Conservation (phyloP, 1,140 invertebrate species). For the Pseudomyrmex gracilis region DNA sequence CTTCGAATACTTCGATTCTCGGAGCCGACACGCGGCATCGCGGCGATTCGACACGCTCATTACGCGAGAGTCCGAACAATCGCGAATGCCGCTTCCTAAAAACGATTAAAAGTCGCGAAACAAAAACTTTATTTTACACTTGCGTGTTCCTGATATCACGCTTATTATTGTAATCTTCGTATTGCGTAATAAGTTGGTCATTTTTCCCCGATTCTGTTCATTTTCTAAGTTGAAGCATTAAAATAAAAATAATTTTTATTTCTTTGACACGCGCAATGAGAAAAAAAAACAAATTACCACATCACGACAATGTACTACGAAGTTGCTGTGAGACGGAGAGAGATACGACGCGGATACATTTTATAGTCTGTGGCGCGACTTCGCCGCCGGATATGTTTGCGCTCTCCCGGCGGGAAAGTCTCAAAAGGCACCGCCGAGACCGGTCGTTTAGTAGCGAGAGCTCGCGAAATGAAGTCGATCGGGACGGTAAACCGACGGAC, state of each 20-base stretch:
- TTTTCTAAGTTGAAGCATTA: too few relatives aligned
- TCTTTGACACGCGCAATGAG: not conserved
- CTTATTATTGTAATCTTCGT: not conserved
- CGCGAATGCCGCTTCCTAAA: conserved; percentile 36
- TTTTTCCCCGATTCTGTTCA: too few relatives aligned
- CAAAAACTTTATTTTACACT: conserved; percentile 5
- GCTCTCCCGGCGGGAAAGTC: conserved; percentile 52
- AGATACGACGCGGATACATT: conserved; percentile 5
- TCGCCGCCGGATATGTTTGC: conserved; percentile 41
- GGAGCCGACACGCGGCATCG: conserved; percentile 36
- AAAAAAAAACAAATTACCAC: too few relatives aligned
- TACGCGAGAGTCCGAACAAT: conserved; percentile 41
- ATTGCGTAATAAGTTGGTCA: too few relatives aligned
- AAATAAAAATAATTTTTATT: not conserved
- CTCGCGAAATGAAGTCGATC: conserved; percentile 68
- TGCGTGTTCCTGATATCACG: not conserved
- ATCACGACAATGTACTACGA: too few relatives aligned
- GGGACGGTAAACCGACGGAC: conserved; percentile 59
- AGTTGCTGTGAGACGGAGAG: not conserved
- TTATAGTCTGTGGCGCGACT: conserved; percentile 40
- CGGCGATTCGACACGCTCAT: conserved; percentile 45
- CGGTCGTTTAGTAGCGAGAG: conserved; percentile 35
- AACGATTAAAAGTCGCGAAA: not conserved
- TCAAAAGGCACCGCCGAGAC: conserved; percentile 62
- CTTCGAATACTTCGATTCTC: not conserved